Conservation (phyloP, 2,113 vertebrate species). For the Thinocorus orbignyianus region DNA sequence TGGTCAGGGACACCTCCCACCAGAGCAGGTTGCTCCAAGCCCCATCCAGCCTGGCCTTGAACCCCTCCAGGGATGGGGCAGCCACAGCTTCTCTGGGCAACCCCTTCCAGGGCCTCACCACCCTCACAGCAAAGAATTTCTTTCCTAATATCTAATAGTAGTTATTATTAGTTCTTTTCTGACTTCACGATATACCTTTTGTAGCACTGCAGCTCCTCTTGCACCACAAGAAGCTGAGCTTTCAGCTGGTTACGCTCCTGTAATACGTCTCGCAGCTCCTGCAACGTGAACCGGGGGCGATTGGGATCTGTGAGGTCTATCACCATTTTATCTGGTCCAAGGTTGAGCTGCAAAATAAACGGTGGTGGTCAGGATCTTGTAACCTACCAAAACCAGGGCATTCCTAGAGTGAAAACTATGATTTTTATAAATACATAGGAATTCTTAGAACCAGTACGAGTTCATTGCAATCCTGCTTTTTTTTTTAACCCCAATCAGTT, state of each 20-base stretch:
- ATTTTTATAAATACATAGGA: neutral
- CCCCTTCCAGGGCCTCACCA: too few species aligned
- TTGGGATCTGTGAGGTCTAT: slow-evolving; percentile 91
- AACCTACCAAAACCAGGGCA: neutral
- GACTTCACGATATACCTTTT: slow-evolving; percentile 78
- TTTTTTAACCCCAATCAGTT: neutral
- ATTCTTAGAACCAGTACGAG: neutral
- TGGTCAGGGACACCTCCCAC: too few species aligned
- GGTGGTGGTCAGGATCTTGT: neutral
- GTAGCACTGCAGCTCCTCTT: slow-evolving; percentile 92
- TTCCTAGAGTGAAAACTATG: neutral
- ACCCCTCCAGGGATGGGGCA: too few species aligned
- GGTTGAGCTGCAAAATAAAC: slow-evolving; percentile 68
- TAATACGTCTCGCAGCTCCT: slow-evolving; percentile 92
- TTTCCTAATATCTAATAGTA: too few species aligned
- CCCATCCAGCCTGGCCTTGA: too few species aligned
- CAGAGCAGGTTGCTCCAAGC: too few species aligned
- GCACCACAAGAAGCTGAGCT: slow-evolving; percentile 87
- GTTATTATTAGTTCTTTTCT: neutral
- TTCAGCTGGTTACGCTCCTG: slow-evolving; percentile 96
- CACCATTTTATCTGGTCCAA: slow-evolving; percentile 86
- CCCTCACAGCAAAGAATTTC: too few species aligned
- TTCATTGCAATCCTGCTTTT: neutral
- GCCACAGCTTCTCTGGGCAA: too few species aligned
- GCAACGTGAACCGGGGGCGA: slow-evolving; percentile 92